Conservation (phyloP, 2,113 vertebrate genomes). For the Numida meleagris region DNA sequence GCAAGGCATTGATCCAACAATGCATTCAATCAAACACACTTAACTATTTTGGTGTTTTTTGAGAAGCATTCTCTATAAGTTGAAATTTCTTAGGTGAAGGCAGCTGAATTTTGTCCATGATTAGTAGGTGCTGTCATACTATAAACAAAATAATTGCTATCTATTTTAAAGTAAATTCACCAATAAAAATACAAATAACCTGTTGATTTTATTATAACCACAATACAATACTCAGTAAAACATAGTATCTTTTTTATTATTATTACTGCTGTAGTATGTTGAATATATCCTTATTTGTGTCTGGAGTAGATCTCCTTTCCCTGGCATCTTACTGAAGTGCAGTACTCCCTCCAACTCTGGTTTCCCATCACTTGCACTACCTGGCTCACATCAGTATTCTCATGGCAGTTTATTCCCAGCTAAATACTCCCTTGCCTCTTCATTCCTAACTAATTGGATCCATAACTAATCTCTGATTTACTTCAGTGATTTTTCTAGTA, state of each 20-base stretch:
- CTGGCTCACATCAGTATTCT: neutral
- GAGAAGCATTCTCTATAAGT: neutral
- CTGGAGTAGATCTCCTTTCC: fast-evolving
- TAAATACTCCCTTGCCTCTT: neutral
- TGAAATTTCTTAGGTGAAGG: neutral
- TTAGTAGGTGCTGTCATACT: neutral
- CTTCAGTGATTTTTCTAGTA: neutral
- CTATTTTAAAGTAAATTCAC: neutral
- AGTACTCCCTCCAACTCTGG: neutral
- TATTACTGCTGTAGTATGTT: neutral
- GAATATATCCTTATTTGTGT: neutral
- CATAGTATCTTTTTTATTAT: neutral
- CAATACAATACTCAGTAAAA: fast-evolving
- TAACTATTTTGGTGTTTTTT: neutral
- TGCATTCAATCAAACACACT: neutral
- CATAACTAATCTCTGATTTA: neutral
- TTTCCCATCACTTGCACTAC: neutral
- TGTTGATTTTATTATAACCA: neutral
- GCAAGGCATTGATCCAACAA: neutral
- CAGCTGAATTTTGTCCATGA: neutral
- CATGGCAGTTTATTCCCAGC: neutral
- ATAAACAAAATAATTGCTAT: neutral
- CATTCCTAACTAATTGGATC: too few relatives aligned
- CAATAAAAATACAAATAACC: neutral
- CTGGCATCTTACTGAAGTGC: neutral